A percentile compares a stretch with the other conserved stretches of the same genome.
These are phyloP conservation scores for Aphaenogaster ashmeadi DNA, from an alignment of 1,140 invertebrate species.

Conservation along the genomic window DNA sequence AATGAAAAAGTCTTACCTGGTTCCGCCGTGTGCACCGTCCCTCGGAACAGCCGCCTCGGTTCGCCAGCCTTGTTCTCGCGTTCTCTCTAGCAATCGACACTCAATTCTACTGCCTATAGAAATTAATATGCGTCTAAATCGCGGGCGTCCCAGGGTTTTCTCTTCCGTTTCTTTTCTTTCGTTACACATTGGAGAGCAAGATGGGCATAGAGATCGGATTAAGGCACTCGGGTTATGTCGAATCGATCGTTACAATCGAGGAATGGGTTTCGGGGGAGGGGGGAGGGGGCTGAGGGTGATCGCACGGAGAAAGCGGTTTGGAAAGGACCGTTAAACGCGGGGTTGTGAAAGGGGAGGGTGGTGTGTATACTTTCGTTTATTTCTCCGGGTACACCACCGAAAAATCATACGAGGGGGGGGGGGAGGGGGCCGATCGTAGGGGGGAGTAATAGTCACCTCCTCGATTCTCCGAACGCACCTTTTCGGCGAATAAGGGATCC, in stretches of 20 bases:
- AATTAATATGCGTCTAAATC: constrained; percentile 79
- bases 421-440: not conserved
- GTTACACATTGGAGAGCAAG: constrained; percentile 41
- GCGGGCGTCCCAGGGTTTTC: constrained; percentile 61
- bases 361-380: constrained; percentile 45
- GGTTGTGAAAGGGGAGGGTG: not conserved
- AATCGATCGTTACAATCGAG: constrained; percentile 71
- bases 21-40: constrained; percentile 43
- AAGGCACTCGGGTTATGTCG: constrained; percentile 83
- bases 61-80: constrained; percentile 47
- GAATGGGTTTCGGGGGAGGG: constrained; percentile 1
- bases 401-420: constrained; percentile 6
- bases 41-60: constrained; percentile 48
- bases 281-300: not conserved
- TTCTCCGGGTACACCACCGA: constrained; percentile 34
- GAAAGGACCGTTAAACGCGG: not conserved
- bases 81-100: constrained; percentile 76
- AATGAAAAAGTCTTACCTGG: constrained; percentile 71
- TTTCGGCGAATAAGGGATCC: constrained; percentile 40
- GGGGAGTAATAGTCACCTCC: not conserved
- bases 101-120: constrained; percentile 77
- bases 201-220: constrained; percentile 71
- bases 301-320: constrained; percentile 68
- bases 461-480: constrained; percentile 28
- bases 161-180: constrained; percentile 51